These are phyloP conservation scores for Dyspetes luteomarginatus DNA, from an alignment of 2,888 invertebrate species.

Conservation along the genomic window DNA sequence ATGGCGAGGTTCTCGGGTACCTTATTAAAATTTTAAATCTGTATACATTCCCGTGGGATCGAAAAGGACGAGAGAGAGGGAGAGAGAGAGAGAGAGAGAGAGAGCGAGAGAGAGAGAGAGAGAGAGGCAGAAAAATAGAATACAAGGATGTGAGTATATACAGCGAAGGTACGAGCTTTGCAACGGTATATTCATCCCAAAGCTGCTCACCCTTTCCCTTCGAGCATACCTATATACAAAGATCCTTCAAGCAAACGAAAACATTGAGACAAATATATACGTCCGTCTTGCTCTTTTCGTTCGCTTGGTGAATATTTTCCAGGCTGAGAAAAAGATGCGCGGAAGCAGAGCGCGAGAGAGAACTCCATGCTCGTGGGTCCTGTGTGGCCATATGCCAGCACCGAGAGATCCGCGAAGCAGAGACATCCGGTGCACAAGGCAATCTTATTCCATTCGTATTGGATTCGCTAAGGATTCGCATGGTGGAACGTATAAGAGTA, in stretches of 20 bases:
- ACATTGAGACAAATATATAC: conserved; percentile 5
- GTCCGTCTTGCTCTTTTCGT: conserved; percentile 27
- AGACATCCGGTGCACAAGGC: conserved; percentile 65
- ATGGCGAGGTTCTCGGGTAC: conserved; percentile 39
- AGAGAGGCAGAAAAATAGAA: background rate
- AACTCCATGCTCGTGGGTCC: conserved; percentile 32
- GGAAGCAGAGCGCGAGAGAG: background rate
- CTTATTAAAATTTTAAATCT: conserved; percentile 64
- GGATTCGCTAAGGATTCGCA: conserved; percentile 63
- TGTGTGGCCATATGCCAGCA: conserved; percentile 64
- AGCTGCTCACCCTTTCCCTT: conserved; percentile 10
- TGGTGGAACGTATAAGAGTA: conserved; percentile 59
- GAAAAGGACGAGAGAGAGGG: background rate
- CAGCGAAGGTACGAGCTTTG: conserved; percentile 28
- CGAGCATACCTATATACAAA: background rate
- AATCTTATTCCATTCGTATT: conserved; percentile 67
- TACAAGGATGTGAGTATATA: background rate
- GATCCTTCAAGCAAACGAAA: conserved; percentile 29
- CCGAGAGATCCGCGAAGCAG: conserved; percentile 59
- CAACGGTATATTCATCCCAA: conserved; percentile 53
- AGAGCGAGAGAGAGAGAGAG: background rate
- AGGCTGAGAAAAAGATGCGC: conserved; percentile 49
- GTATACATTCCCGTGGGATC: conserved; percentile 33
- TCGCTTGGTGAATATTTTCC: conserved; percentile 60
- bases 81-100: background rate